Base-by-base conservation (phyloP, 1,140 invertebrate genomes). In the Nilaparvata lugens region DNA sequence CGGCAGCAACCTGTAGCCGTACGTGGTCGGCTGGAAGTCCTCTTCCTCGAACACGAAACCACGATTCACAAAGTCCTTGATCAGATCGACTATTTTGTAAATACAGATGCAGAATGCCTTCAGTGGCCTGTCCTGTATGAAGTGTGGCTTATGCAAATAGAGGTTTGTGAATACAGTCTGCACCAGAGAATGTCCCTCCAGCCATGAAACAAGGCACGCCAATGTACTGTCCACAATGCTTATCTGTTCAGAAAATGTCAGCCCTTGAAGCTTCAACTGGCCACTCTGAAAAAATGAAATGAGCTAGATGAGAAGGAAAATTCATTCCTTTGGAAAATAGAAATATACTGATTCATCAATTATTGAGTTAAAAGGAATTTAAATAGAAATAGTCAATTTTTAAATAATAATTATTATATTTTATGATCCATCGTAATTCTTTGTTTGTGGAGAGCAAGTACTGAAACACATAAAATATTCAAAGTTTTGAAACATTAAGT, bases 141-240 rank as follows among this genome's bases (percentile, higher is more conserved):
- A 75, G 67, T 87, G 81, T 5, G 95, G 93, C 66, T 94, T 87
- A 75, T 98, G 95, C 35, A 98, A 76, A 71, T 97, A 98, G 25
- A 98, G 80, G 75, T 97, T 97, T 9, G 93, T 98, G 70, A 98
- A 97, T 11, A 98, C 87, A 18, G 96, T 98, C 78, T 98, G 95
- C 25, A 93, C 95, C 64, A 97, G 79, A 13, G 94, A 98, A 72
- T 96, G 92, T 0, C 94, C 93, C 75, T 96, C 92, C 14, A 97
- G 73, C 93, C 93, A 97, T 0, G 92, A 93, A 0, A 96, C 93
- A 66, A 98, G 80, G 72, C 93, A 95, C 11, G 92, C 84, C 66
- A 94, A 84, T 19, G 94, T 92, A 6, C 88, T 88, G 81, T 98
- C 96, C 68, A 97, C 94, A 52, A 97, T 91, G 40, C 91, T 93